Evolutionary conservation across 2,888 invertebrate species (phyloP).

Genomic region (Eristalinus aeneus): DNA sequence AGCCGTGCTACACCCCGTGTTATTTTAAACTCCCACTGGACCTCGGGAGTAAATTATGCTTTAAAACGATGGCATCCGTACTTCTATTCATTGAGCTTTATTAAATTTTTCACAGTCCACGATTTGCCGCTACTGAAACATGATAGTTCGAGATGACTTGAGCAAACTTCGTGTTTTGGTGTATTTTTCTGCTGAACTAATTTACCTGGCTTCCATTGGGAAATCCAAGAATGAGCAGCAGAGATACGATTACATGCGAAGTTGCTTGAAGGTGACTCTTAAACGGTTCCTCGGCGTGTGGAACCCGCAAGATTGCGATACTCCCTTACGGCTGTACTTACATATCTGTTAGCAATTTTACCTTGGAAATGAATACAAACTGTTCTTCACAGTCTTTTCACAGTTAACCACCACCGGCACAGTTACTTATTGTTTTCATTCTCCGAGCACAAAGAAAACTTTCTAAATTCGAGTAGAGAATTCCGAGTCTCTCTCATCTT

Average conservation of each 20-base stretch:
- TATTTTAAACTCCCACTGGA: not conserved
- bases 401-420: constrained; percentile 46
- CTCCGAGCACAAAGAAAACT: constrained; percentile 26
- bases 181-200: constrained; percentile 32
- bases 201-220: constrained; percentile 31
- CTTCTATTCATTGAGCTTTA: not conserved
- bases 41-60: not conserved
- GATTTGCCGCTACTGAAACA: constrained; percentile 27
- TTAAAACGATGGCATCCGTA: constrained; percentile 7
- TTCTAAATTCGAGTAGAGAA: constrained; percentile 21
- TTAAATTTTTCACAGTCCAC: constrained; percentile 7
- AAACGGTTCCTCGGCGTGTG: constrained; percentile 20
- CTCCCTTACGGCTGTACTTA: not conserved
- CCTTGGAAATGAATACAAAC: constrained; percentile 53
- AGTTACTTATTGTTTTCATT: constrained; percentile 40
- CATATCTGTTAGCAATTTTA: constrained; percentile 11
- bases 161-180: constrained; percentile 25
- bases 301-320: not conserved
- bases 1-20: no score
- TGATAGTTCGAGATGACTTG: constrained; percentile 38
- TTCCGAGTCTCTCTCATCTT: not conserved
- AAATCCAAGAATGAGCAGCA: constrained; percentile 43
- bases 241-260: constrained; percentile 40
- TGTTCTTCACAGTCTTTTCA: constrained; percentile 9
- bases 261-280: constrained; percentile 40